phyloP scores from a whole-genome alignment of 2,113 vertebrate genomes.

The Capreolus pygargus region DNA sequence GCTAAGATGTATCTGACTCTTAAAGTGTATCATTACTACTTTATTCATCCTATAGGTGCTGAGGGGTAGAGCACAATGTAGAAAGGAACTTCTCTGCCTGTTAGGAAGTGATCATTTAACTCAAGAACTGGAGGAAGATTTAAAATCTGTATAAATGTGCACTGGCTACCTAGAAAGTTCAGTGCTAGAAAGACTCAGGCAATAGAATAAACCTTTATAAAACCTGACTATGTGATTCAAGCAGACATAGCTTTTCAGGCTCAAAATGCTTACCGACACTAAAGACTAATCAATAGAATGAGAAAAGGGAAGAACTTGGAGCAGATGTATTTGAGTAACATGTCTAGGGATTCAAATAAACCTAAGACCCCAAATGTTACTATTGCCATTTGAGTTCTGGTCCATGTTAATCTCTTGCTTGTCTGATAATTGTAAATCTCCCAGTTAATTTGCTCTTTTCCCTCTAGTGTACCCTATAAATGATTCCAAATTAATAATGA shows the following conservation, averaged over 20 bases:
- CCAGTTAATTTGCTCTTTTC: background rate
- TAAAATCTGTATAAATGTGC: constrained; percentile 12
- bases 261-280: background rate
- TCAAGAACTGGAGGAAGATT: background rate
- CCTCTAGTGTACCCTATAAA: background rate
- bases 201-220: background rate
- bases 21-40: background rate
- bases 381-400: background rate
- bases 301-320: background rate
- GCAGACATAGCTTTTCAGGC: background rate
- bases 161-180: constrained; percentile 6
- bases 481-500: background rate
- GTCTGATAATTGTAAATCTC: background rate
- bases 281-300: background rate
- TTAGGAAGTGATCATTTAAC: background rate
- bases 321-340: background rate
- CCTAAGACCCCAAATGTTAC: background rate
- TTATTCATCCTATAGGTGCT: background rate
- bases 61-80: background rate
- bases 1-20: background rate
- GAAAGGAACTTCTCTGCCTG: background rate
- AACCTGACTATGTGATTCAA: background rate
- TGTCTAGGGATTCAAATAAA: background rate
- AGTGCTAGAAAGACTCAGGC: background rate
- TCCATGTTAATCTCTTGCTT: background rate